phyloP scores from a whole-genome alignment of 2,888 invertebrate species.

The Amiota mariae region DNA sequence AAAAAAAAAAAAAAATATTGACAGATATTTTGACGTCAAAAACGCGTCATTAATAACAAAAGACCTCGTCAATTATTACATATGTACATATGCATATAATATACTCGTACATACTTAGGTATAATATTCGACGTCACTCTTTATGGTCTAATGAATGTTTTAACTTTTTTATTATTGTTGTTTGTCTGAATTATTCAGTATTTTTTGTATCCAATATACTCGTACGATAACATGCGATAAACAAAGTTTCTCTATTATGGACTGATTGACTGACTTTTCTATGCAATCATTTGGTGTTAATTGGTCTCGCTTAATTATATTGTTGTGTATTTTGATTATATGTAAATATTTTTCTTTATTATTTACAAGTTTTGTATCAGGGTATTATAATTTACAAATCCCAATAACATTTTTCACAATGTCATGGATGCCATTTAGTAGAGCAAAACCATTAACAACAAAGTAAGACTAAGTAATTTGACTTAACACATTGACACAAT shows the following conservation, averaged over 20 bases:
- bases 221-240: not conserved
- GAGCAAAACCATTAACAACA: too few relatives aligned
- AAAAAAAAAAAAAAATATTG: constrained; percentile 10
- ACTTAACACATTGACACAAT: too few relatives aligned
- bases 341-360: constrained; percentile 3
- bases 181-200: not conserved
- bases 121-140: constrained; percentile 2
- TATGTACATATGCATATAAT: too few relatives aligned
- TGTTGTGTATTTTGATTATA: constrained; percentile 5
- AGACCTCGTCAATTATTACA: not conserved
- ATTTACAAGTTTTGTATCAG: not conserved
- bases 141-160: constrained; percentile 2
- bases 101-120: too few relatives aligned
- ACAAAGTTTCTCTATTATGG: not conserved
- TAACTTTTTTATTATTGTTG: constrained; percentile 1
- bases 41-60: not conserved
- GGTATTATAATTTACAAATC: constrained; percentile 12
- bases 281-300: constrained; percentile 15
- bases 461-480: too few relatives aligned
- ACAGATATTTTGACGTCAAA: constrained; percentile 27
- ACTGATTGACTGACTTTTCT: not conserved
- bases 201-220: not conserved
- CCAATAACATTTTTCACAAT: not conserved
- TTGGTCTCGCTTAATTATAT: constrained; percentile 9
- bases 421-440: too few relatives aligned